Conservation (phyloP, 1,140 invertebrate genomes). For the Drosophila obscura region DNA sequence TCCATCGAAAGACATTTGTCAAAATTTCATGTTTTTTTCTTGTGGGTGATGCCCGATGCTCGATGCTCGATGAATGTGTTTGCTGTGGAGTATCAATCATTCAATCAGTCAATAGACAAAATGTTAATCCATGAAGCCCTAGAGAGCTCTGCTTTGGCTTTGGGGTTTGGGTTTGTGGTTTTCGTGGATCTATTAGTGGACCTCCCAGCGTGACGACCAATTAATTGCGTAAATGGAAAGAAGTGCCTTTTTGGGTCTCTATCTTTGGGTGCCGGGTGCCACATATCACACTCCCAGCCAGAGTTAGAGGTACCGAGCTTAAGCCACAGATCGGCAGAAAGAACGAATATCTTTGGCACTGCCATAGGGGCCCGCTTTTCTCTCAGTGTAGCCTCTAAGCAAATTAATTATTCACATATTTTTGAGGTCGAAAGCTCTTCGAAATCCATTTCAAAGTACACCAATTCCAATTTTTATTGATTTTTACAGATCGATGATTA, state of each 20-base stretch:
- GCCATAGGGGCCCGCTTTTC: constrained; percentile 12
- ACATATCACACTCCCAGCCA: constrained; percentile 68
- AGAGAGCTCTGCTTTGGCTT: constrained; percentile 28
- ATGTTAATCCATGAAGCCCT: constrained; percentile 58
- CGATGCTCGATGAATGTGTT: constrained; percentile 50
- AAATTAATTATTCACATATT: constrained; percentile 71
- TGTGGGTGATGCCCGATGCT: constrained; percentile 65
- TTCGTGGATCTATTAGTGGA: constrained; percentile 60
- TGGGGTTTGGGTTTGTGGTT: constrained; percentile 9
- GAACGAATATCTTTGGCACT: neutral
- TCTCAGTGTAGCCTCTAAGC: constrained; percentile 35
- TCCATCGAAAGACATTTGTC: constrained; percentile 58
- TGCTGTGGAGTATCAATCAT: too few species aligned
- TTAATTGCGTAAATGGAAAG: constrained; percentile 81
- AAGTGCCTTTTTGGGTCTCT: constrained; percentile 69
- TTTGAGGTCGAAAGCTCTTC: constrained; percentile 47
- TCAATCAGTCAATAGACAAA: constrained; percentile 74
- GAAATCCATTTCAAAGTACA: constrained; percentile 70
- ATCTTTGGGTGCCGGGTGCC: constrained; percentile 75
- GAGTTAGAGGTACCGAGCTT: constrained; percentile 30
- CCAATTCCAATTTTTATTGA: constrained; percentile 78
- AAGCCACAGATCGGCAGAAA: constrained; percentile 16
- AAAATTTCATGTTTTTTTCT: constrained; percentile 46
- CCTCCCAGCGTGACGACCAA: constrained; percentile 71
- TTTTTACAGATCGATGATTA: constrained; percentile 77